These are phyloP conservation scores for Chirona hameri DNA, from an alignment of 2,888 invertebrate genomes.

Conservation along the genomic window DNA sequence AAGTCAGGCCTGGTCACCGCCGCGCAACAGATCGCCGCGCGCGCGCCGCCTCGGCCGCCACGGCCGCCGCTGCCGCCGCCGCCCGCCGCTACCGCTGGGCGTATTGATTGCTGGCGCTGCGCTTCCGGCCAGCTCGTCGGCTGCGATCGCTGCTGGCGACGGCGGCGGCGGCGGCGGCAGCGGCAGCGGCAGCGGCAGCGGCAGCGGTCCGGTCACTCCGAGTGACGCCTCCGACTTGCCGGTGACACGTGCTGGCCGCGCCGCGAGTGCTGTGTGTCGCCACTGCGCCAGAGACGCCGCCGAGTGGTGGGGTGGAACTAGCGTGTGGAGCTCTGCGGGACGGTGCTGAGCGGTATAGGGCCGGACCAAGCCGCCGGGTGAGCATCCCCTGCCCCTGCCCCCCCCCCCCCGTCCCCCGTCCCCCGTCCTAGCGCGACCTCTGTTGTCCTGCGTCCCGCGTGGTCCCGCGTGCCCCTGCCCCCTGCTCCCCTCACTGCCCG, in stretches of 20 bases:
- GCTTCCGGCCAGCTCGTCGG: not conserved
- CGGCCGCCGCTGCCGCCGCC: not conserved
- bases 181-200: not conserved
- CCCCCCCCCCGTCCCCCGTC: no score
- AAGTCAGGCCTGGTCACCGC: not conserved
- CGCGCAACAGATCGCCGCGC: not conserved
- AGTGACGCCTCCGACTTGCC: not conserved
- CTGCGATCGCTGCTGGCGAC: not conserved
- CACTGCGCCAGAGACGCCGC: not conserved
- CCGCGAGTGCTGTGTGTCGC: no score
- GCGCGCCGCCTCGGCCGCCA: not conserved
- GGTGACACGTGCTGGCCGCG: not conserved
- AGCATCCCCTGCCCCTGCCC: no score
- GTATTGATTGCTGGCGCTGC: constrained; percentile 3
- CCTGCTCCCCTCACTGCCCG: no score
- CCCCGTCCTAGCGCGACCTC: no score
- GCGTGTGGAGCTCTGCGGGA: not conserved
- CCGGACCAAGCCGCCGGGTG: not conserved
- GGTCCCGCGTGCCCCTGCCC: no score
- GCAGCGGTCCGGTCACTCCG: not conserved
- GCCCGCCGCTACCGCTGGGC: not conserved
- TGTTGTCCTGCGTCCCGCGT: no score
- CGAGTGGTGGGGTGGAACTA: no score
- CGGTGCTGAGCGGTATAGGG: not conserved
- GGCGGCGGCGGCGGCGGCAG: not conserved